These are phyloP conservation scores for Craniophora ligustri DNA, from an alignment of 2,888 invertebrate species.

Conservation along the genomic window DNA sequence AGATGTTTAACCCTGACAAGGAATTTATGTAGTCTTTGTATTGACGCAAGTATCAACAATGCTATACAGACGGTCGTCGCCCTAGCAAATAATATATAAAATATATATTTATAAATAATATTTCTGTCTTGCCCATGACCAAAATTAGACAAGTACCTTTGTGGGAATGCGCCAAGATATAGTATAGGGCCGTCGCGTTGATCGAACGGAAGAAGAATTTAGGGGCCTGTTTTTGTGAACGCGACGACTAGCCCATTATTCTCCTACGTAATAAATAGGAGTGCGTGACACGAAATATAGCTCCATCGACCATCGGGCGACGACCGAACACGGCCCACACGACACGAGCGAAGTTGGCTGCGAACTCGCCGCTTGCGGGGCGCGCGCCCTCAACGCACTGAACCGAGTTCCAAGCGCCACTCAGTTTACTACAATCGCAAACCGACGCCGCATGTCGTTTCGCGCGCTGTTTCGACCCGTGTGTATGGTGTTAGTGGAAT, in stretches of 20 bases:
- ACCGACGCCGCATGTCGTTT: constrained; percentile 78
- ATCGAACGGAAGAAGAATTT: constrained; percentile 51
- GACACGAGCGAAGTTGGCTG: constrained; percentile 75
- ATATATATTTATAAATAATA: too few species aligned
- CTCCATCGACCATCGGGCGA: constrained; percentile 82
- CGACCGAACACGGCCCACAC: constrained; percentile 70
- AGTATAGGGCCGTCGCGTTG: constrained; percentile 32
- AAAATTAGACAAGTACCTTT: constrained; percentile 71
- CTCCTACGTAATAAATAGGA: constrained; percentile 74
- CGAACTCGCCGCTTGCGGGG: constrained; percentile 65
- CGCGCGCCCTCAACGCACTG: constrained; percentile 75
- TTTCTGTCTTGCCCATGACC: constrained; percentile 67
- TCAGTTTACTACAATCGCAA: constrained; percentile 83
- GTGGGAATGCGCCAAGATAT: constrained; percentile 41
- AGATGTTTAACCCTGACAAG: too few species aligned
- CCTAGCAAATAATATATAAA: constrained; percentile 72
- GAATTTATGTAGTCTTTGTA: too few species aligned
- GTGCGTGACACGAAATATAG: constrained; percentile 81
- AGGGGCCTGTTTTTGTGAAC: constrained; percentile 60
- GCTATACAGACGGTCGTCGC: constrained; percentile 72
- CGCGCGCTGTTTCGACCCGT: constrained; percentile 75
- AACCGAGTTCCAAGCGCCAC: constrained; percentile 79
- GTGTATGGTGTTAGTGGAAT: constrained; percentile 85
- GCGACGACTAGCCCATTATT: constrained; percentile 56
- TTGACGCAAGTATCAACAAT: constrained; percentile 62